Percentiles rank a stretch among this genome's conserved stretches.
Evolutionary conservation across 2,888 invertebrate species (phyloP).

Genomic region (Diarsia dahlii): DNA sequence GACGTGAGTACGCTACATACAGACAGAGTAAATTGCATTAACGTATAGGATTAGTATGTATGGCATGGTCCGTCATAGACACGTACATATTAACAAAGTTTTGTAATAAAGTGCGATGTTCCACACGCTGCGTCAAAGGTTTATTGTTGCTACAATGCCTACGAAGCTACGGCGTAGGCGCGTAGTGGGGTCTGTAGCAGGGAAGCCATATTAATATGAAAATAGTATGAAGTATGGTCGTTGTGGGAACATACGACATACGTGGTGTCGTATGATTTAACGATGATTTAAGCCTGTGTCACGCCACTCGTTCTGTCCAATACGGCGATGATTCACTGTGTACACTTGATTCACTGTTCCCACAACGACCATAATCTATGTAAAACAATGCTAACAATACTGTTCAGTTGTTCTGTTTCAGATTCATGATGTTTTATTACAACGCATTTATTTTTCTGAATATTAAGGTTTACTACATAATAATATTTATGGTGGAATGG

Average conservation of each 20-base stretch:
- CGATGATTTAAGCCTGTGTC: too few species aligned
- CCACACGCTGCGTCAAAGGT: conserved; percentile 28
- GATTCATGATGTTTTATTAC: background rate
- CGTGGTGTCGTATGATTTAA: too few species aligned
- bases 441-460: background rate
- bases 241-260: too few species aligned
- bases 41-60: background rate
- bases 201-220: background rate
- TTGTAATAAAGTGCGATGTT: conserved; percentile 26
- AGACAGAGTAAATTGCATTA: background rate
- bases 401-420: background rate
- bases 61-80: conserved; percentile 33
- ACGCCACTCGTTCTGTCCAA: too few species aligned
- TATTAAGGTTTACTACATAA: background rate
- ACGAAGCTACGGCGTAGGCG: conserved; percentile 21
- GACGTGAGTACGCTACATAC: background rate
- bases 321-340: too few species aligned
- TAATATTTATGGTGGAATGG: background rate
- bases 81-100: conserved; percentile 36
- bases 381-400: background rate
- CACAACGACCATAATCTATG: too few species aligned
- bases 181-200: background rate
- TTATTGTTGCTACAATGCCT: conserved; percentile 20
- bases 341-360: too few species aligned
- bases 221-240: background rate